Conservation (phyloP, 2,113 vertebrate species). For the Dolichallabes microphthalmus region DNA sequence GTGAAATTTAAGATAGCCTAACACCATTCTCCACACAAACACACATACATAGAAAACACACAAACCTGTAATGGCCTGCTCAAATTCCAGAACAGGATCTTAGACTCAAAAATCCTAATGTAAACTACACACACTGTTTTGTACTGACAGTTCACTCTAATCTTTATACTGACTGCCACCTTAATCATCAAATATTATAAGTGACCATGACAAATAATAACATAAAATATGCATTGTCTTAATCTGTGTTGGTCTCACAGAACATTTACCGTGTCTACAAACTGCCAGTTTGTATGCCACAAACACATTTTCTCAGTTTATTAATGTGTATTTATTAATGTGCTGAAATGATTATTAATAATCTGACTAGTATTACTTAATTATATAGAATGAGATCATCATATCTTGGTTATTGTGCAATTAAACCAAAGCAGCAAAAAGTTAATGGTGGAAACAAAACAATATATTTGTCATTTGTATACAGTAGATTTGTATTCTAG, state of each 20-base stretch:
- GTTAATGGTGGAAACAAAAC: neutral
- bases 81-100: conserved; percentile 19
- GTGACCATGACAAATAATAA: neutral
- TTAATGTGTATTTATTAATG: too few species aligned
- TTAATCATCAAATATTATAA: neutral
- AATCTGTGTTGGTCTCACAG: conserved; percentile 20
- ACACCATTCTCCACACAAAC: conserved; percentile 20
- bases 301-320: too few species aligned
- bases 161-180: neutral
- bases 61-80: conserved; percentile 14
- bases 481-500: neutral
- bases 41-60: conserved; percentile 23
- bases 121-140: conserved; percentile 46
- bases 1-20: conserved; percentile 70
- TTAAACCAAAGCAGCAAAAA: neutral
- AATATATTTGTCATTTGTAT: neutral
- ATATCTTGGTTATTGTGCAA: neutral
- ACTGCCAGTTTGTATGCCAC: too few species aligned
- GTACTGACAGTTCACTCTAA: neutral
- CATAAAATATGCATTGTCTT: neutral
- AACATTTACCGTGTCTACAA: neutral
- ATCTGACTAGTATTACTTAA: neutral
- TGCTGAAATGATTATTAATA: neutral
- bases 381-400: neutral
- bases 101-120: neutral